Conservation (phyloP, 2,113 vertebrate species). For the Charina bottae region DNA sequence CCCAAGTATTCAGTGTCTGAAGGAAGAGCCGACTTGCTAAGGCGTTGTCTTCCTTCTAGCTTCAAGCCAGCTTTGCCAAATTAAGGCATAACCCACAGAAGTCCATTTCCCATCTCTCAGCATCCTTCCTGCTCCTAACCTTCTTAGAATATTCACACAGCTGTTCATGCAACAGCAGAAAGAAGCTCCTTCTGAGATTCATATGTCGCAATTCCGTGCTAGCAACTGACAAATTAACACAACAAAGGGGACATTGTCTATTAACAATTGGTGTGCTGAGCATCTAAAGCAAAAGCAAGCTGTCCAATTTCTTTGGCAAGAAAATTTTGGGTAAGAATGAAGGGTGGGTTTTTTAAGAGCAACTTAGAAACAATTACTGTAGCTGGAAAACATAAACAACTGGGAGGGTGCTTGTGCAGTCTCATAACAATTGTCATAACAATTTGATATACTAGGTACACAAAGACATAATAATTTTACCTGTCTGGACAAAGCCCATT, state of each 20-base stretch:
- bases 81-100: neutral
- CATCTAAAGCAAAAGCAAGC: neutral
- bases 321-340: neutral
- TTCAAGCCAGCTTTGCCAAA: neutral
- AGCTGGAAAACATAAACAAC: neutral
- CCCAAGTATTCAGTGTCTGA: neutral
- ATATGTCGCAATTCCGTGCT: neutral
- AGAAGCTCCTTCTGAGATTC: neutral
- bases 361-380: neutral
- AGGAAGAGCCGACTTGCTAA: neutral
- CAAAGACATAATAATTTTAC: neutral
- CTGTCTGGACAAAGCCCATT: neutral
- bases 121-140: no score
- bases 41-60: neutral
- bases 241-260: neutral
- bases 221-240: neutral
- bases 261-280: neutral
- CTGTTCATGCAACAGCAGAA: constrained; percentile 3
- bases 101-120: neutral
- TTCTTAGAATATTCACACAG: neutral
- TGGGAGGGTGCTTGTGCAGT: neutral
- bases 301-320: neutral
- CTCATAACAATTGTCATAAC: neutral
- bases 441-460: neutral
- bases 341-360: neutral